These are phyloP conservation scores for Synanthedon tipuliformis DNA, from an alignment of 2,888 invertebrate genomes.

Conservation along the genomic window DNA sequence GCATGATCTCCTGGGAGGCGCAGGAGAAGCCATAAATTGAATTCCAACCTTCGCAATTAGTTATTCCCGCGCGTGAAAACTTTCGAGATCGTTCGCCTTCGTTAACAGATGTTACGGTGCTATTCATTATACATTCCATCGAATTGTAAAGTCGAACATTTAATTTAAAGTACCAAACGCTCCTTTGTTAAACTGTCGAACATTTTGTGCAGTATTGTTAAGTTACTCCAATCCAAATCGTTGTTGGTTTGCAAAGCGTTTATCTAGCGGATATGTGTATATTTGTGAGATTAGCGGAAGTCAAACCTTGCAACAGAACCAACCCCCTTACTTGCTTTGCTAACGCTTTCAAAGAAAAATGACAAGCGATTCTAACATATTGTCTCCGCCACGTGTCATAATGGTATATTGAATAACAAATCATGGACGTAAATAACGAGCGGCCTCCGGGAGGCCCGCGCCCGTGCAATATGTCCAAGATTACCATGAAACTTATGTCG, in stretches of 20 bases:
- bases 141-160: slow-evolving; percentile 69
- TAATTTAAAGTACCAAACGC: slow-evolving; percentile 65
- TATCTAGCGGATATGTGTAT: slow-evolving; percentile 39
- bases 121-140: slow-evolving; percentile 71
- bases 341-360: slow-evolving; percentile 19
- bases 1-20: slow-evolving; percentile 65
- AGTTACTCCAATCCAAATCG: slow-evolving; percentile 37
- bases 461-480: slow-evolving; percentile 11
- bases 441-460: slow-evolving; percentile 5
- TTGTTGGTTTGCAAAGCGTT: slow-evolving; percentile 39
- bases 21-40: slow-evolving; percentile 69
- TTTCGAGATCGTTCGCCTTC: slow-evolving; percentile 70
- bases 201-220: slow-evolving; percentile 43
- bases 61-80: slow-evolving; percentile 71
- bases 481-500: slow-evolving; percentile 25
- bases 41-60: slow-evolving; percentile 70
- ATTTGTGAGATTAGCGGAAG: slow-evolving; percentile 4
- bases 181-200: slow-evolving; percentile 61
- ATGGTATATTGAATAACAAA: slow-evolving; percentile 28
- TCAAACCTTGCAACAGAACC: not conserved
- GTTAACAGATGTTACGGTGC: slow-evolving; percentile 71
- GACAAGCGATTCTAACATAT: slow-evolving; percentile 21
- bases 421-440: slow-evolving; percentile 20
- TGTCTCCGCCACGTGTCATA: slow-evolving; percentile 12
- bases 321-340: slow-evolving; percentile 13